These are phyloP conservation scores for Pterophyllum scalare DNA, from an alignment of 2,113 vertebrate genomes.

Conservation along the genomic window DNA sequence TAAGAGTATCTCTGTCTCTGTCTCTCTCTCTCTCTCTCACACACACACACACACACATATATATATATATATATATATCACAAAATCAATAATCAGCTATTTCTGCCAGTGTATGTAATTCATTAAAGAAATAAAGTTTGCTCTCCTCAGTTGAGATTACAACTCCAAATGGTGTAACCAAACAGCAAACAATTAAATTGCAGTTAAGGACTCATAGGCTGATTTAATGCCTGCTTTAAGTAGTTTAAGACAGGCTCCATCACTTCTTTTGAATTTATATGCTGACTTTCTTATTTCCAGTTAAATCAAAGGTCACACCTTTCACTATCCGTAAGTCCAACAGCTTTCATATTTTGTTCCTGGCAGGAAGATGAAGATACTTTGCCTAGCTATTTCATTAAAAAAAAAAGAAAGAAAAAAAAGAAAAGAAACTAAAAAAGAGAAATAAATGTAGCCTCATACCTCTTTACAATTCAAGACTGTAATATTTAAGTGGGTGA, in stretches of 20 bases:
- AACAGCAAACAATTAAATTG: not conserved
- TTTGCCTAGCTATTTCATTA: not conserved
- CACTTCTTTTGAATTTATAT: not conserved
- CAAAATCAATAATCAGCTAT: not conserved
- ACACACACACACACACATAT: too few species aligned
- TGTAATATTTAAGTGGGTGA: not conserved
- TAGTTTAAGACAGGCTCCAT: not conserved
- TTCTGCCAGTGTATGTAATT: not conserved
- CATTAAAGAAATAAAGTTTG: not conserved
- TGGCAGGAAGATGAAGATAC: not conserved
- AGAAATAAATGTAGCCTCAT: not conserved
- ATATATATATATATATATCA: too few species aligned
- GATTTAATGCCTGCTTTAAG: not conserved
- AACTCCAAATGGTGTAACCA: not conserved
- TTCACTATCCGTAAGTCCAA: not conserved
- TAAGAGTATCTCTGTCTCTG: too few species aligned
- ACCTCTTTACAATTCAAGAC: not conserved
- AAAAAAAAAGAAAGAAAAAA: not conserved
- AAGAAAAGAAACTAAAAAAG: not conserved
- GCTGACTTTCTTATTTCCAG: not conserved
- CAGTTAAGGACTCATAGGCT: not conserved
- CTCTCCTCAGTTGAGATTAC: not conserved
- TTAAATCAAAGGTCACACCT: not conserved
- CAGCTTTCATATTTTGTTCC: not conserved
- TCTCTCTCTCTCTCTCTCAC: too few species aligned